phyloP scores from a whole-genome alignment of 2,797 vertebrate species.

The Lithobates pipiens region DNA sequence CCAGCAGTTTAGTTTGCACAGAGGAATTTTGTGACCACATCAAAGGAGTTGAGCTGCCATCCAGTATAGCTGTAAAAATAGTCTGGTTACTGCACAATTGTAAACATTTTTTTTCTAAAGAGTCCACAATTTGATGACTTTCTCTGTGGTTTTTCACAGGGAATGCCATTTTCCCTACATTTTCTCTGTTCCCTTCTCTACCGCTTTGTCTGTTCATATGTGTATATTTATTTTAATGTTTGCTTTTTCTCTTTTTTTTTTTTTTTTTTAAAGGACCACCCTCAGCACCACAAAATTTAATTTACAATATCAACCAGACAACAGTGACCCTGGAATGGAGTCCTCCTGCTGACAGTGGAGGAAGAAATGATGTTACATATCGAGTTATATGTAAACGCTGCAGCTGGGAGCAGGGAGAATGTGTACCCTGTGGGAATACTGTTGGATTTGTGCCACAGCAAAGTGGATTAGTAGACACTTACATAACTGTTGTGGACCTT shows the following conservation, averaged over 20 bases:
- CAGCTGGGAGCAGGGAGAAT: constrained; percentile 97
- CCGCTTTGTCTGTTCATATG: not conserved
- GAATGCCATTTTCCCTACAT: not conserved
- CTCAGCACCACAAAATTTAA: constrained; percentile 96
- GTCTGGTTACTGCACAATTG: not conserved
- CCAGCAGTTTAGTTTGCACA: not conserved
- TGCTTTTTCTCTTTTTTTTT: not conserved
- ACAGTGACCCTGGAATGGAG: constrained; percentile 95
- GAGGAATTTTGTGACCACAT: not conserved
- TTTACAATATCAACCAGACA: constrained; percentile 99
- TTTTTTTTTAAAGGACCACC: constrained; percentile 87
- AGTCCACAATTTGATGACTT: not conserved
- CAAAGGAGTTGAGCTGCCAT: not conserved
- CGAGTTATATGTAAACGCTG: constrained; percentile 91
- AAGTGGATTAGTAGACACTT: constrained; percentile 92
- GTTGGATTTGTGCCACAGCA: constrained; percentile 92
- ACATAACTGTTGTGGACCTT: constrained; percentile 90
- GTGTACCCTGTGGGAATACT: constrained; percentile 89
- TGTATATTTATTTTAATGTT: not conserved
- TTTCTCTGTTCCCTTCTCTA: not conserved
- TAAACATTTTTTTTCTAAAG: not conserved
- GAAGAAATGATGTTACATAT: constrained; percentile 94
- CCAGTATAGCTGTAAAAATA: not conserved
- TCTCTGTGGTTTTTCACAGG: not conserved
- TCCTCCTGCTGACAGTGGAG: constrained; percentile 92